Conservation (phyloP, 92 coral and sea anemone species). For the Porites divaricata region DNA sequence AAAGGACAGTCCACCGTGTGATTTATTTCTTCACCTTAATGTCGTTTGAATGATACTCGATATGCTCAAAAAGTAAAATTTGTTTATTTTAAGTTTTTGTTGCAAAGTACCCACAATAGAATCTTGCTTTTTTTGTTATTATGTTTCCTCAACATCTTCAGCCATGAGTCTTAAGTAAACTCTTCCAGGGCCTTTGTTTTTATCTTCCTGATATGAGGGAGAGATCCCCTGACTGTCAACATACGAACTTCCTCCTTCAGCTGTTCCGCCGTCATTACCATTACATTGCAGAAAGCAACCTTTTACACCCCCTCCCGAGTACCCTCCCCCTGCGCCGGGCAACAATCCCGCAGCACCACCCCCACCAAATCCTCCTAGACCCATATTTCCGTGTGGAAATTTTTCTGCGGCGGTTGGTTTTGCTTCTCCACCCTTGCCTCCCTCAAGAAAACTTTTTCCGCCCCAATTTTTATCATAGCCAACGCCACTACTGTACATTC, state of each 20-base stretch:
- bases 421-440: slow-evolving; percentile 91
- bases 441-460: slow-evolving; percentile 82
- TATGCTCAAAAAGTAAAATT: too few species aligned
- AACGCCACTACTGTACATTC: slow-evolving; percentile 74
- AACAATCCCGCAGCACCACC: slow-evolving; percentile 97
- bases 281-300: slow-evolving; percentile 83
- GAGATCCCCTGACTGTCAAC: slow-evolving; percentile 63
- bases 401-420: slow-evolving; percentile 34
- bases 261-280: slow-evolving; percentile 74
- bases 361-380: slow-evolving; percentile 97
- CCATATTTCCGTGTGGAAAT: slow-evolving; percentile 65
- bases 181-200: slow-evolving; percentile 79
- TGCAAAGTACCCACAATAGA: neutral
- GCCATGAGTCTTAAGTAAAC: slow-evolving; percentile 79
- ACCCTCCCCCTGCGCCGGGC: slow-evolving; percentile 98
- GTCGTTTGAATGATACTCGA: too few species aligned
- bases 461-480: slow-evolving; percentile 85
- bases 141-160: slow-evolving; percentile 43
- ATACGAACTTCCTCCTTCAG: slow-evolving; percentile 90
- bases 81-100: too few species aligned
- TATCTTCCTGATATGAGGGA: slow-evolving; percentile 60
- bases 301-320: slow-evolving; percentile 90
- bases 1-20: too few species aligned
- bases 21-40: too few species aligned
- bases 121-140: neutral